phyloP scores from a whole-genome alignment of 2,797 vertebrate genomes.

The Threskiornis aethiopicus region DNA sequence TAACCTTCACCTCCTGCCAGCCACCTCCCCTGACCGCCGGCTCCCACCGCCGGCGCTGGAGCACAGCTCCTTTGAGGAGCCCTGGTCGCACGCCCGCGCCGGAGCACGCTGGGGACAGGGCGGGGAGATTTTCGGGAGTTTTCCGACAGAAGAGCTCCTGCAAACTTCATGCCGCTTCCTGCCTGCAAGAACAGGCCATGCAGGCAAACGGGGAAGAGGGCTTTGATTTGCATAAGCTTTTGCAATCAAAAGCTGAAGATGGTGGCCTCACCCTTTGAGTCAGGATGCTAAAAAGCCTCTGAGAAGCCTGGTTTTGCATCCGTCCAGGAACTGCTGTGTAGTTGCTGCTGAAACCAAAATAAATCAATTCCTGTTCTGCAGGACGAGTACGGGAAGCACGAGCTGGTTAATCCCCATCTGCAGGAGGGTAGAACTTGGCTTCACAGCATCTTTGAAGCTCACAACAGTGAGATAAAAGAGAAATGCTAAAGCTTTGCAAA shows the following conservation, averaged over 20 bases:
- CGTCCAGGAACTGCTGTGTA: neutral
- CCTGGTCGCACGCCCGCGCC: rapidly evolving
- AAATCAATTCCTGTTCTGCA: neutral
- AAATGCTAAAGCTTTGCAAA: neutral
- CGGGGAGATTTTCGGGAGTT: neutral
- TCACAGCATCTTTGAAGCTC: neutral
- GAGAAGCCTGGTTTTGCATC: neutral
- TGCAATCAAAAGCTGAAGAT: neutral
- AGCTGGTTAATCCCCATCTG: neutral
- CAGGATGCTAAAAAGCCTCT: neutral
- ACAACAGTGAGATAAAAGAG: neutral
- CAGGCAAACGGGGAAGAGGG: neutral
- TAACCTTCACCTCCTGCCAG: neutral
- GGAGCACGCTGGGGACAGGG: rapidly evolving
- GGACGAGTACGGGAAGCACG: neutral
- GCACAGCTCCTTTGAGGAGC: neutral
- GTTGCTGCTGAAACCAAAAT: neutral
- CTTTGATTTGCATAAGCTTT: neutral
- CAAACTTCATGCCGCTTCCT: neutral
- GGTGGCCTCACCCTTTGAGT: neutral
- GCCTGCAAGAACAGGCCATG: neutral
- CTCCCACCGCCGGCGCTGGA: neutral
- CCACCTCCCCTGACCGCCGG: neutral
- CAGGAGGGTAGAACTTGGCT: neutral
- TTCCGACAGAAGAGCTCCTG: neutral